These are phyloP conservation scores for Leguminivora glycinivorella DNA, from an alignment of 1,140 invertebrate species.

Conservation along the genomic window DNA sequence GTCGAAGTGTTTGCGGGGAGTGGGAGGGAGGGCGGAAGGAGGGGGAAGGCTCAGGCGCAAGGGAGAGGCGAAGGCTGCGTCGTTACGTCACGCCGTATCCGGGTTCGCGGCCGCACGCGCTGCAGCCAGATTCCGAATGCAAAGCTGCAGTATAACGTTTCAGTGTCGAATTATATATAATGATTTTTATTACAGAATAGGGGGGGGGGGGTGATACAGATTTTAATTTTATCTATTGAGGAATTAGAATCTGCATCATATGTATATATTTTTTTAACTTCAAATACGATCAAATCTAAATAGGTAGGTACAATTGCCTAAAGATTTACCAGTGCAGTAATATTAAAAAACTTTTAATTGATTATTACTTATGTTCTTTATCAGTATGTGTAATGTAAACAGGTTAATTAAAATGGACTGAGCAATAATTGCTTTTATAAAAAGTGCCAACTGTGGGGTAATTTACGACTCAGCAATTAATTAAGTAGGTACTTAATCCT, in stretches of 20 bases:
- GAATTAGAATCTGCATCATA: no score
- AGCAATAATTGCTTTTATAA: neutral
- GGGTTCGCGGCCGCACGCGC: constrained; percentile 72
- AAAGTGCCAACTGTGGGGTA: neutral
- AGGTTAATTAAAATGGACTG: neutral
- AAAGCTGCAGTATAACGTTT: neutral
- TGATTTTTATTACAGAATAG: no score
- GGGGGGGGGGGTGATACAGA: no score
- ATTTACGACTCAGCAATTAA: neutral
- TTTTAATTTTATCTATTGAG: no score
- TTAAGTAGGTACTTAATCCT: neutral
- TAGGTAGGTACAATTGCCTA: no score
- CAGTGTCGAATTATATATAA: neutral
- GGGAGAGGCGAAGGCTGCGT: constrained; percentile 55
- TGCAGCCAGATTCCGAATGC: constrained; percentile 30
- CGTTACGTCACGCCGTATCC: constrained; percentile 70
- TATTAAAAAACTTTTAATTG: neutral
- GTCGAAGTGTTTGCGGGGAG: constrained; percentile 29
- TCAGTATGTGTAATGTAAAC: neutral
- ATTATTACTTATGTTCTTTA: neutral
- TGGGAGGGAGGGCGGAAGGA: constrained; percentile 36
- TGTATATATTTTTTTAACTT: no score
- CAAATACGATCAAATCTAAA: no score
- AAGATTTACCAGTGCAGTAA: no score
- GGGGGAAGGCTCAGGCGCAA: constrained; percentile 35